phyloP scores from a whole-genome alignment of 2,888 invertebrate species.

The Amaurobius ferox region DNA sequence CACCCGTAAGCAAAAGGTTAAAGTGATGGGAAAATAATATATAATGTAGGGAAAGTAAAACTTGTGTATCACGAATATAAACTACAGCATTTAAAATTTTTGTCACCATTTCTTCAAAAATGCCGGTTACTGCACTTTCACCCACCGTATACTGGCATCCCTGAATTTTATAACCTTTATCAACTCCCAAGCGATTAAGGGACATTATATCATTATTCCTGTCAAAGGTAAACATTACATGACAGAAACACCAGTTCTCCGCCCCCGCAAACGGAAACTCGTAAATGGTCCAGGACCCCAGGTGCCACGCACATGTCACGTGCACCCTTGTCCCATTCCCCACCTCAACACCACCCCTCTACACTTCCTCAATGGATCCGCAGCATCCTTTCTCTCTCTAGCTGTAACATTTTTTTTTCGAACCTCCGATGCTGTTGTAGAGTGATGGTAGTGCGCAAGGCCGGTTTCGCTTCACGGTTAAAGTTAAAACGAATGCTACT shows the following conservation, averaged over 20 bases:
- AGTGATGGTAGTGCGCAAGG: background rate
- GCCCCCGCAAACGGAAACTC: conserved; percentile 2
- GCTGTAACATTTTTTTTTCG: background rate
- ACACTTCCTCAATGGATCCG: conserved; percentile 21
- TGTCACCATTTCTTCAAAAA: no score
- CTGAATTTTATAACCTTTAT: no score
- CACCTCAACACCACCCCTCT: background rate
- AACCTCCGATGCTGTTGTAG: background rate
- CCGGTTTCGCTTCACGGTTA: background rate
- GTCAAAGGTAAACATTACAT: background rate
- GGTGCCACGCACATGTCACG: conserved; percentile 62
- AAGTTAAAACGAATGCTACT: conserved; percentile 32
- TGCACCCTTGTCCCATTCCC: conserved; percentile 10
- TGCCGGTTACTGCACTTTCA: no score
- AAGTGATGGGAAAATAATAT: no score
- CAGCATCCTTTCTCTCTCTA: conserved; percentile 30
- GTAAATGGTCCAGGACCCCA: conserved; percentile 24
- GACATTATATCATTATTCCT: no score
- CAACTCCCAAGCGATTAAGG: no score
- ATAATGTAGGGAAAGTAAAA: no score
- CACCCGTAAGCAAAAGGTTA: no score
- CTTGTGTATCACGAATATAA: no score
- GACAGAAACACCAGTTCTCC: conserved; percentile 8
- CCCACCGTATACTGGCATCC: no score
- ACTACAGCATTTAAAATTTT: no score